phyloP scores from a whole-genome alignment of 2,888 invertebrate genomes.

The Cheilosia impressa region DNA sequence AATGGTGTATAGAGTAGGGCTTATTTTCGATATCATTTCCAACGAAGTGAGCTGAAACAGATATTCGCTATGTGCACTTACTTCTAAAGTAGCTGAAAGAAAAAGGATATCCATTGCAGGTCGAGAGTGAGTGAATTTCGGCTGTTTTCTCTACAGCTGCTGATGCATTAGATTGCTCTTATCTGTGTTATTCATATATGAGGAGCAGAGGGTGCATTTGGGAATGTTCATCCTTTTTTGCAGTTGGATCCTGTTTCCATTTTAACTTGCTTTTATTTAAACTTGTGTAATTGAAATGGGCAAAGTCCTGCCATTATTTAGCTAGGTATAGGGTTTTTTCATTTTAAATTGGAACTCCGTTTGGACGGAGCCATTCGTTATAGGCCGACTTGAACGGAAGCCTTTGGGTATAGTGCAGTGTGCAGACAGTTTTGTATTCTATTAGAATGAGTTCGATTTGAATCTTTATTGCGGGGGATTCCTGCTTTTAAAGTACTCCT shows the following conservation, averaged over 20 bases:
- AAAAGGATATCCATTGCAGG: conserved; percentile 45
- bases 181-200: conserved; percentile 60
- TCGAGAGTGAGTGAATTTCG: conserved; percentile 50
- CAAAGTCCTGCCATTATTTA: conserved; percentile 59
- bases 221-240: conserved; percentile 35
- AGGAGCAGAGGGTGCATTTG: conserved; percentile 15
- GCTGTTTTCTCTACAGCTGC: conserved; percentile 68
- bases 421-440: conserved; percentile 15
- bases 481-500: background rate
- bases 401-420: background rate
- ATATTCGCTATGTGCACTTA: conserved; percentile 71
- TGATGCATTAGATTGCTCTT: conserved; percentile 74
- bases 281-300: conserved; percentile 69
- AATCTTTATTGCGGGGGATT: conserved; percentile 45
- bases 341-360: conserved; percentile 16
- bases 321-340: conserved; percentile 51
- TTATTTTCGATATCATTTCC: conserved; percentile 73
- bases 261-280: conserved; percentile 6
- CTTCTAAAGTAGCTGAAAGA: conserved; percentile 51
- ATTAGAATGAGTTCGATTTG: too few relatives aligned
- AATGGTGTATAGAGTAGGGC: conserved; percentile 60
- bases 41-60: conserved; percentile 61
- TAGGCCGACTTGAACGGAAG: conserved; percentile 58
- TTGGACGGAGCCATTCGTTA: conserved; percentile 46
- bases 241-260: background rate